phyloP scores from a whole-genome alignment of 2,797 vertebrate species.

The Coracias cyanogaster region DNA sequence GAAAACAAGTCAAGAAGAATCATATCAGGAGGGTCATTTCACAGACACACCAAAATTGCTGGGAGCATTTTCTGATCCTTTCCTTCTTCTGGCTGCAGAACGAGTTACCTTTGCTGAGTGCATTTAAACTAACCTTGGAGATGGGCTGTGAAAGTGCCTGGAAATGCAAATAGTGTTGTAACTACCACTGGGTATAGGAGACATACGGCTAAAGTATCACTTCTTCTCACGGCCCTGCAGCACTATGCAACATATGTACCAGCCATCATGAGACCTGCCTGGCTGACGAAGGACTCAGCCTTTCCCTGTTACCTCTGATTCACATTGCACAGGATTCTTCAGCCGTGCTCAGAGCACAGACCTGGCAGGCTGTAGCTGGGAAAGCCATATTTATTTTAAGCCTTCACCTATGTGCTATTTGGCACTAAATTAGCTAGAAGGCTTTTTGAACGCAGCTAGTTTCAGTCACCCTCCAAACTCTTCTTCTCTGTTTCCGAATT shows the following conservation, averaged over 20 bases:
- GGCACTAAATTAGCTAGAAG: not conserved
- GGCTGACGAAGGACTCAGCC: not conserved
- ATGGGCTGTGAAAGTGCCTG: not conserved
- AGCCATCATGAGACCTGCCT: rapidly evolving
- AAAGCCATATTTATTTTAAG: not conserved
- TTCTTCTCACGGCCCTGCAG: rapidly evolving
- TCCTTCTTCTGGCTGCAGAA: not conserved
- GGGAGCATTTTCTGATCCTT: not conserved
- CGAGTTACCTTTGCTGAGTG: not conserved
- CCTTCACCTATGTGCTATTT: not conserved
- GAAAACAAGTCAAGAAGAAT: slow-evolving; percentile 23
- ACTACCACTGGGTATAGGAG: rapidly evolving
- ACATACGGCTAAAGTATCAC: rapidly evolving
- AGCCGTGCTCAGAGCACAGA: not conserved
- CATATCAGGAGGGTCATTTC: slow-evolving; percentile 13
- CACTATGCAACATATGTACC: rapidly evolving
- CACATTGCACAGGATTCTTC: not conserved
- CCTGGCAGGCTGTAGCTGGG: not conserved
- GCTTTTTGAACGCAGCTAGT: not conserved
- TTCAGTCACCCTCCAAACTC: not conserved
- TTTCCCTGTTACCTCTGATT: not conserved
- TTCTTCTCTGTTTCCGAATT: not conserved
- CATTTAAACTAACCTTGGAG: not conserved
- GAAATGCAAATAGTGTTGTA: not conserved
- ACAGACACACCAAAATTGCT: not conserved